phyloP scores from a whole-genome alignment of 2,113 vertebrate genomes.

The Dendropsophus ebraccatus region DNA sequence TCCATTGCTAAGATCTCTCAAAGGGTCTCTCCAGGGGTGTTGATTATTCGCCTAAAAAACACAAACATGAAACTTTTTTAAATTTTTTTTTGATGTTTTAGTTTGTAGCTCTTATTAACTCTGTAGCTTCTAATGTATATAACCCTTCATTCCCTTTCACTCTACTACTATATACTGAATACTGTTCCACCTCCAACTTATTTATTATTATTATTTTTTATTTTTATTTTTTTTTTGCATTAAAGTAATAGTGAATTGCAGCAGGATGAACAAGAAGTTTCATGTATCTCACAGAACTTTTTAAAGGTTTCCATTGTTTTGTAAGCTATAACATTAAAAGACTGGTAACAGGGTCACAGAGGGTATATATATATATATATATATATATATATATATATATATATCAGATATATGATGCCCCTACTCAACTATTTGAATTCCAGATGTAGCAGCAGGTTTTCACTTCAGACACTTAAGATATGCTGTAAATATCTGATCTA shows the following conservation, averaged over 20 bases:
- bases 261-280: background rate
- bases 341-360: background rate
- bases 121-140: background rate
- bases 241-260: background rate
- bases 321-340: background rate
- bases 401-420: no score
- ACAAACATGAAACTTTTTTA: background rate
- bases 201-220: no score
- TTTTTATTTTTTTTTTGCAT: background rate
- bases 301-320: background rate
- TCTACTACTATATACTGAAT: background rate
- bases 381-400: no score
- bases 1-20: constrained; percentile 43
- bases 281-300: background rate
- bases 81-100: background rate
- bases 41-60: constrained; percentile 42
- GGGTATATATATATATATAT: background rate
- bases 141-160: background rate
- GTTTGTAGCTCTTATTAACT: background rate
- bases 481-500: no score
- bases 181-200: background rate
- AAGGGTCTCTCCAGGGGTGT: constrained; percentile 15
- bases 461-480: no score
- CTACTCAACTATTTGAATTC: no score
- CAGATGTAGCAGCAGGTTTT: no score